Evolutionary conservation across 1,140 invertebrate species (phyloP).

Genomic region (Drosophila kikkawai): DNA sequence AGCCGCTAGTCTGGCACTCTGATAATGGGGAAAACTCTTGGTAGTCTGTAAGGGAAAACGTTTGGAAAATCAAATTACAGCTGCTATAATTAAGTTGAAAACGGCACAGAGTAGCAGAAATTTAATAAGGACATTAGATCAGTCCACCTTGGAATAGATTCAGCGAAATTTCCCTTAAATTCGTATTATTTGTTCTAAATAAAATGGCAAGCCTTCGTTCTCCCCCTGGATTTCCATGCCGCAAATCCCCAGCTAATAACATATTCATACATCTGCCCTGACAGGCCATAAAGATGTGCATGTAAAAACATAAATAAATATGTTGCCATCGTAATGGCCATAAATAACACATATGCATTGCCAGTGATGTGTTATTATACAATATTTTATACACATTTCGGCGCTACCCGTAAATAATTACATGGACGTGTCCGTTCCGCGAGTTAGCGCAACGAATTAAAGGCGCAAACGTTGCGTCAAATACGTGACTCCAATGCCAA

Average conservation of each 20-base stretch:
- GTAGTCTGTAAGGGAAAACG: not conserved
- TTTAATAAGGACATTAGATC: not conserved
- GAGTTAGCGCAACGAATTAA: slow-evolving; percentile 73
- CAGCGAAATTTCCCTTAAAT: not conserved
- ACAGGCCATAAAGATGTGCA: slow-evolving; percentile 46
- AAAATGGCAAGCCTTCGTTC: not conserved
- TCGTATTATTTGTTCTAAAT: not conserved
- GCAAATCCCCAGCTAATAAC: slow-evolving; percentile 42
- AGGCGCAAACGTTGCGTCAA: slow-evolving; percentile 80
- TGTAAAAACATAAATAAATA: slow-evolving; percentile 60
- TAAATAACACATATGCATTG: slow-evolving; percentile 77
- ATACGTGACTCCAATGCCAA: slow-evolving; percentile 80
- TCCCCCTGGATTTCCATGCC: slow-evolving; percentile 1
- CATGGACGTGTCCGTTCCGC: slow-evolving; percentile 67
- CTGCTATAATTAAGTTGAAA: not conserved
- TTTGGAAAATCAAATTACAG: slow-evolving; percentile 3
- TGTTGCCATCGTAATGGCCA: slow-evolving; percentile 59
- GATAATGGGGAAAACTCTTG: not conserved
- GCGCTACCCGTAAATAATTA: slow-evolving; percentile 79
- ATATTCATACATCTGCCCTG: slow-evolving; percentile 66
- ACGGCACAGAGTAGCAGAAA: too few species aligned
- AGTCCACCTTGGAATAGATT: not conserved
- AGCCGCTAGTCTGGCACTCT: not conserved
- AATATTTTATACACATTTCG: slow-evolving; percentile 69
- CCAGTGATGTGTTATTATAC: slow-evolving; percentile 69